Conservation (phyloP, 2,888 invertebrate genomes). For the Ischnura elegans region DNA sequence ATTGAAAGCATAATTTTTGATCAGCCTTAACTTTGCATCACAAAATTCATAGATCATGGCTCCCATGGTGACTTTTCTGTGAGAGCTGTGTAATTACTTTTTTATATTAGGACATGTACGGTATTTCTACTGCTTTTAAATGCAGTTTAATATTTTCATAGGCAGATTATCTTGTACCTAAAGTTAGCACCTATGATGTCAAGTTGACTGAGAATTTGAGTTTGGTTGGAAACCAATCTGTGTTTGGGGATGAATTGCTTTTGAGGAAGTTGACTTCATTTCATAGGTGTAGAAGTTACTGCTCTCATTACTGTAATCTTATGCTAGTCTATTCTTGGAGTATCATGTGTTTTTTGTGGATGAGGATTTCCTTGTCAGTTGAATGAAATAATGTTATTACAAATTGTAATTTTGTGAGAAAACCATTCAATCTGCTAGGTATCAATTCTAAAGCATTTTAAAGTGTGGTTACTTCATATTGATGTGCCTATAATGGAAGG, state of each 20-base stretch:
- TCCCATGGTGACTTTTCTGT: constrained; percentile 37
- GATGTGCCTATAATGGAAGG: neutral
- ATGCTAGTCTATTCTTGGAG: neutral
- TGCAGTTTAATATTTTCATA: neutral
- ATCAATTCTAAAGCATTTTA: neutral
- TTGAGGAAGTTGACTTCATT: neutral
- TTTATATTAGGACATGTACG: neutral
- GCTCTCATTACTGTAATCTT: neutral
- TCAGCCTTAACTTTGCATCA: neutral
- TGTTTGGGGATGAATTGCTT: neutral
- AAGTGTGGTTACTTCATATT: neutral
- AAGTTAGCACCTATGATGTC: neutral
- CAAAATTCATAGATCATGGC: neutral
- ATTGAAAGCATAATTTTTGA: neutral
- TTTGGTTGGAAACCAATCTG: neutral
- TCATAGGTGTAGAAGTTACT: neutral
- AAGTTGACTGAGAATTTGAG: neutral
- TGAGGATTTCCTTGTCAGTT: neutral
- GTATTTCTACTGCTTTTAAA: neutral
- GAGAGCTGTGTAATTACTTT: neutral
- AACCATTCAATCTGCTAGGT: neutral
- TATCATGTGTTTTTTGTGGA: neutral
- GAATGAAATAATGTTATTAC: neutral
- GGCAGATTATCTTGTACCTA: neutral
- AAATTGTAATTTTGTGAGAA: neutral